phyloP scores from a whole-genome alignment of 92 coral and sea anemone species.

The Palythoa grandis region DNA sequence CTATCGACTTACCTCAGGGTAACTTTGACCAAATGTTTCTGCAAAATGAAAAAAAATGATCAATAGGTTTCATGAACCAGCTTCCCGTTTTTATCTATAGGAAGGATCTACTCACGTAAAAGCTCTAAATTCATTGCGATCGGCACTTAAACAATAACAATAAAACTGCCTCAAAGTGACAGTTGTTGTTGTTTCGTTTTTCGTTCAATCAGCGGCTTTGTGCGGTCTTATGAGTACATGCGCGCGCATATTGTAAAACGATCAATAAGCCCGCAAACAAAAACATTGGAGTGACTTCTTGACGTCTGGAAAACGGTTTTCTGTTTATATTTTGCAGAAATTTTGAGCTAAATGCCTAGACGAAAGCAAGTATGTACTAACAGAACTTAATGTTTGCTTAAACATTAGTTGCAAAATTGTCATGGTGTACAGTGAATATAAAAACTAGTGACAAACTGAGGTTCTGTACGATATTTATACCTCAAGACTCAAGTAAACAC shows the following conservation, averaged over 20 bases:
- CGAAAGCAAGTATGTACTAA: slow-evolving; percentile 28
- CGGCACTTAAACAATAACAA: background rate
- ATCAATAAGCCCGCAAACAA: slow-evolving; percentile 13
- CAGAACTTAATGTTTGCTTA: background rate
- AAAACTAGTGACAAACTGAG: too few species aligned
- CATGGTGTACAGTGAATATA: too few species aligned
- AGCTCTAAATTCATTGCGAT: slow-evolving; percentile 89
- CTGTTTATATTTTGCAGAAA: background rate
- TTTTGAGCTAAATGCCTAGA: background rate
- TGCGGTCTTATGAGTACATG: background rate
- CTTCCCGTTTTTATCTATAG: background rate
- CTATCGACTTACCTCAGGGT: slow-evolving; percentile 87
- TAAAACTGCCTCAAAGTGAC: background rate
- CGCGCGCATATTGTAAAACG: slow-evolving; percentile 7
- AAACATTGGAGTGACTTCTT: background rate
- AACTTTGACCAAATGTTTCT: slow-evolving; percentile 99
- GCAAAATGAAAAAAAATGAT: slow-evolving; percentile 25
- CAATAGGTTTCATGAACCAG: background rate
- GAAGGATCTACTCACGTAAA: slow-evolving; percentile 80
- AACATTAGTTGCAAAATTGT: too few species aligned
- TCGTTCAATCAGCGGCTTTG: slow-evolving; percentile 14
- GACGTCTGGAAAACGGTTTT: background rate
- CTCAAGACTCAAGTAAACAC: too few species aligned
- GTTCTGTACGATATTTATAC: too few species aligned
- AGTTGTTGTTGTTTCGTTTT: background rate